phyloP scores from a whole-genome alignment of 2,113 vertebrate species.

The Zootoca vivipara region DNA sequence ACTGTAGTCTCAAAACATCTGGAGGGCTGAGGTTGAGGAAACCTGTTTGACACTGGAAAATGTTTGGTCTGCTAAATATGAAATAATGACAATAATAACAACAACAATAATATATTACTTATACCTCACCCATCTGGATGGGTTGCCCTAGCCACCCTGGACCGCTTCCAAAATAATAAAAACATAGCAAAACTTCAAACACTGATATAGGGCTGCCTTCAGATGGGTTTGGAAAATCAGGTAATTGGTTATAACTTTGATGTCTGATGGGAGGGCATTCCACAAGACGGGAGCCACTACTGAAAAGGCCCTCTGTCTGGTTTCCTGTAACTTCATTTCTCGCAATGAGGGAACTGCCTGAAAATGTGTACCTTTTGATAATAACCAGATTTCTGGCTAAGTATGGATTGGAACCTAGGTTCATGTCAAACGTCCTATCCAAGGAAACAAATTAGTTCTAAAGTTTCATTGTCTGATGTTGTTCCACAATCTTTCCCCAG shows the following conservation, averaged over 20 bases:
- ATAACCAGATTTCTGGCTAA: background rate
- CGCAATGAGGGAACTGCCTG: no score
- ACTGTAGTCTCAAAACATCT: no score
- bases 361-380: background rate
- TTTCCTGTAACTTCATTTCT: no score
- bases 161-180: background rate
- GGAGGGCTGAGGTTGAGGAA: no score
- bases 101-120: no score
- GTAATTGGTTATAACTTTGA: background rate
- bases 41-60: background rate
- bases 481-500: background rate
- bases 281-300: no score
- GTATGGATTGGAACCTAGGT: background rate
- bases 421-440: background rate
- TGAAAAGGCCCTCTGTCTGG: no score
- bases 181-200: background rate
- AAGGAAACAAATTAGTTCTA: background rate
- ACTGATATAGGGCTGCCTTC: no score
- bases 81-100: background rate
- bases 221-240: background rate
- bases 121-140: no score
- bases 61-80: background rate
- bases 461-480: background rate
- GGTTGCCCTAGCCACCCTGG: no score
- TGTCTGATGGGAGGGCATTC: no score